These are phyloP conservation scores for Arrhamphus sclerolepis DNA, from an alignment of 2,797 vertebrate genomes.

Conservation along the genomic window DNA sequence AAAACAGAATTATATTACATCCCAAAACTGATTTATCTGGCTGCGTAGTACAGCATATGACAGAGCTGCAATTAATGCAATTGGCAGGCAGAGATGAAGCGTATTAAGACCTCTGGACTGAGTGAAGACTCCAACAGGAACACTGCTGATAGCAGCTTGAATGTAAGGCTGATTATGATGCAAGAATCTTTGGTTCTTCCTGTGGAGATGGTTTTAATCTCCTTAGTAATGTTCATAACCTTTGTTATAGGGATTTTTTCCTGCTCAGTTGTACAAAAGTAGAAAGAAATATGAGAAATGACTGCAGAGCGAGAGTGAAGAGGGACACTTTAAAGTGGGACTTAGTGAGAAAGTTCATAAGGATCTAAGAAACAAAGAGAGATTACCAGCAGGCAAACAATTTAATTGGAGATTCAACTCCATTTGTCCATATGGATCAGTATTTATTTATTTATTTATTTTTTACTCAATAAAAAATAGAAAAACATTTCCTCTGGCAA, in stretches of 20 bases:
- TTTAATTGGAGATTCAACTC: slow-evolving; percentile 39
- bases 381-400: slow-evolving; percentile 40
- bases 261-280: slow-evolving; percentile 21
- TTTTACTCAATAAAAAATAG: slow-evolving; percentile 20
- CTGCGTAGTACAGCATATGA: slow-evolving; percentile 15
- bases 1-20: slow-evolving; percentile 41
- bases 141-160: slow-evolving; percentile 35
- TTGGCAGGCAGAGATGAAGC: slow-evolving; percentile 41
- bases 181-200: slow-evolving; percentile 41
- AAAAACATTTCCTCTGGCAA: slow-evolving; percentile 20
- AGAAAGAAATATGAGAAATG: slow-evolving; percentile 37
- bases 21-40: slow-evolving; percentile 52
- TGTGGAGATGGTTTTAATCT: slow-evolving; percentile 53
- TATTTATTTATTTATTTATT: slow-evolving; percentile 3
- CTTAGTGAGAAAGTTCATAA: slow-evolving; percentile 27
- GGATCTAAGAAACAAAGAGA: slow-evolving; percentile 33
- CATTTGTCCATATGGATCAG: slow-evolving; percentile 18
- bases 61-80: slow-evolving; percentile 47
- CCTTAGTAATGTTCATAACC: slow-evolving; percentile 57
- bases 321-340: slow-evolving; percentile 18
- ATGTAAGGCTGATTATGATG: slow-evolving; percentile 47
- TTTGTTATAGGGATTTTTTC: slow-evolving; percentile 30
- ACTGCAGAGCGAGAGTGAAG: slow-evolving; percentile 19
- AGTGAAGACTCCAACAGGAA: slow-evolving; percentile 51
- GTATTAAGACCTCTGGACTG: slow-evolving; percentile 49